Evolutionary conservation across 2,113 vertebrate genomes (phyloP).

Genomic region (Scatophagus argus): DNA sequence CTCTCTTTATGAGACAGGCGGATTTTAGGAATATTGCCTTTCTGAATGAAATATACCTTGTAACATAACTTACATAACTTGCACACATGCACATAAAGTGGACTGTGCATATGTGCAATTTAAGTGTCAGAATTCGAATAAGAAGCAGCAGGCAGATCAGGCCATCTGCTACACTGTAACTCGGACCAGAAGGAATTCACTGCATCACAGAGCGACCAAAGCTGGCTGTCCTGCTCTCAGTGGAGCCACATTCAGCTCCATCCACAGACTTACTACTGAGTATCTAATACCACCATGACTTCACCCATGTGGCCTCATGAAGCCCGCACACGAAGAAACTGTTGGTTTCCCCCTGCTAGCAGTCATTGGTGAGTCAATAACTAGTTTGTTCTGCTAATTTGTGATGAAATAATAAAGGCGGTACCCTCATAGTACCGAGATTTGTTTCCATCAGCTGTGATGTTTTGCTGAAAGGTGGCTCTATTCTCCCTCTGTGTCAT

Average conservation of each 20-base stretch:
- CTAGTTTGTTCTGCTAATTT: constrained; percentile 7
- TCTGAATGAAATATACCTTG: neutral
- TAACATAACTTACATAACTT: neutral
- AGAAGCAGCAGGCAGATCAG: constrained; percentile 41
- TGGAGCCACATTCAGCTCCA: constrained; percentile 38
- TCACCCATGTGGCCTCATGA: constrained; percentile 5
- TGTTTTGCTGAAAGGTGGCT: neutral
- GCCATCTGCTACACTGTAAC: constrained; percentile 15
- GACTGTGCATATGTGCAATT: constrained; percentile 4
- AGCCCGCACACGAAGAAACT: constrained; percentile 1
- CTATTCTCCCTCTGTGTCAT: constrained; percentile 7
- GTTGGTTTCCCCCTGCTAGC: neutral
- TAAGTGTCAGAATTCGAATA: constrained; percentile 49
- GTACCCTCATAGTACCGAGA: neutral
- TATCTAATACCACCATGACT: constrained; percentile 41
- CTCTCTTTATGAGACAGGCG: neutral
- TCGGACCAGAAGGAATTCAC: constrained; percentile 45
- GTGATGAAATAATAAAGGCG: neutral
- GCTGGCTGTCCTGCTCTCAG: constrained; percentile 29
- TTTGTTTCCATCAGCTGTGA: neutral
- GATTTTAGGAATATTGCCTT: neutral
- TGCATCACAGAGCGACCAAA: constrained; percentile 50
- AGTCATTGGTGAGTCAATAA: constrained; percentile 11
- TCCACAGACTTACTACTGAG: constrained; percentile 44
- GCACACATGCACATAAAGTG: neutral